These are phyloP conservation scores for Xiphophorus hellerii DNA, from an alignment of 2,113 vertebrate species.

Conservation along the genomic window DNA sequence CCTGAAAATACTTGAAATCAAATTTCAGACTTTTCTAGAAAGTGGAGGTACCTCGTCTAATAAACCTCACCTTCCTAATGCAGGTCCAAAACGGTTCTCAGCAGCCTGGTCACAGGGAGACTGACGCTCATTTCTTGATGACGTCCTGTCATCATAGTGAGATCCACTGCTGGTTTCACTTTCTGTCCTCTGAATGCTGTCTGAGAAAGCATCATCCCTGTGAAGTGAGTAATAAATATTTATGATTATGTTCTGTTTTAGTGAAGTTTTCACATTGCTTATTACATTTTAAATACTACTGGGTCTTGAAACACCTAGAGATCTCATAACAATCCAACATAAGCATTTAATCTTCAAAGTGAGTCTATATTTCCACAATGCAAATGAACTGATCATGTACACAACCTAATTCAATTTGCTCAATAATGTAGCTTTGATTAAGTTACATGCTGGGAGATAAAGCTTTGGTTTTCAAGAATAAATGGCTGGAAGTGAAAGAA, in stretches of 20 bases:
- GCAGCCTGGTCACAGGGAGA: conserved; percentile 88
- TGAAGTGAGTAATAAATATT: conserved; percentile 46
- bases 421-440: background rate
- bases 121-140: conserved; percentile 90
- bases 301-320: background rate
- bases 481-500: conserved; percentile 9
- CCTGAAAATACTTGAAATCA: background rate
- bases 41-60: background rate
- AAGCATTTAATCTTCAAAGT: background rate
- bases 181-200: conserved; percentile 91
- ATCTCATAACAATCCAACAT: background rate
- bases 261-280: background rate
- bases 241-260: background rate
- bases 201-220: conserved; percentile 96
- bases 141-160: conserved; percentile 88
- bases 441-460: background rate
- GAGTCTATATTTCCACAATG: background rate
- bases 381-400: background rate
- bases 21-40: background rate
- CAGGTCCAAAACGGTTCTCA: conserved; percentile 90
- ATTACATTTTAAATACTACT: background rate
- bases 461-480: background rate
- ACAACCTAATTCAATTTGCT: background rate
- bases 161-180: conserved; percentile 91
- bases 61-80: conserved; percentile 87